Conservation (phyloP, 2,797 vertebrate genomes). For the Epinephelus awoara region DNA sequence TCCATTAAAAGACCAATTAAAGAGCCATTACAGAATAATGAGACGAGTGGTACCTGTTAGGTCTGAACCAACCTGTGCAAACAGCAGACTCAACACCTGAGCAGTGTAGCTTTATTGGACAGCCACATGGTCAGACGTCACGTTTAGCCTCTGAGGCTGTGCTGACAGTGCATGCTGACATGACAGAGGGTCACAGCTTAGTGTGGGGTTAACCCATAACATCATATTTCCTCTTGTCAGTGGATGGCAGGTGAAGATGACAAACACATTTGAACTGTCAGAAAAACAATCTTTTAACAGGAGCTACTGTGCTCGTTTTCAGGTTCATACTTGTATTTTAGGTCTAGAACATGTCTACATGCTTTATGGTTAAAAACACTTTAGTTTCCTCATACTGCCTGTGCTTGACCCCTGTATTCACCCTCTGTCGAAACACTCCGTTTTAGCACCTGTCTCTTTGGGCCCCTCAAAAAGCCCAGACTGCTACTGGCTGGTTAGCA, state of each 20-base stretch:
- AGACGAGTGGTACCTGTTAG: slow-evolving; percentile 60
- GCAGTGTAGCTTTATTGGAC: not conserved
- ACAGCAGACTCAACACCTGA: slow-evolving; percentile 29
- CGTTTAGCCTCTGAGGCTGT: slow-evolving; percentile 6
- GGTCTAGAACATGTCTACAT: no score
- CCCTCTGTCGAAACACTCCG: no score
- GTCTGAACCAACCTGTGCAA: slow-evolving; percentile 44
- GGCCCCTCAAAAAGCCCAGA: no score
- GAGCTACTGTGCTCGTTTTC: no score
- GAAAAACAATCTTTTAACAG: not conserved
- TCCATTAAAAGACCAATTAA: slow-evolving; percentile 76
- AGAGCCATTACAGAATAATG: slow-evolving; percentile 68
- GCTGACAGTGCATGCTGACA: slow-evolving; percentile 23
- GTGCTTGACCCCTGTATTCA: no score
- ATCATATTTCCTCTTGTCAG: not conserved
- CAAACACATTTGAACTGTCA: not conserved
- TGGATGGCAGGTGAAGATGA: not conserved
- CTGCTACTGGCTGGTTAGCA: no score
- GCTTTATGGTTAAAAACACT: no score
- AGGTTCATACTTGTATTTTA: no score
- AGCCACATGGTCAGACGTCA: slow-evolving; percentile 24
- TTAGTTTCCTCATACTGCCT: no score
- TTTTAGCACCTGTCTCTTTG: no score
- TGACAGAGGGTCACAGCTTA: not conserved
- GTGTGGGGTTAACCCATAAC: not conserved